Conservation (phyloP, 2,888 invertebrate genomes). For the Drosophila birchii region DNA sequence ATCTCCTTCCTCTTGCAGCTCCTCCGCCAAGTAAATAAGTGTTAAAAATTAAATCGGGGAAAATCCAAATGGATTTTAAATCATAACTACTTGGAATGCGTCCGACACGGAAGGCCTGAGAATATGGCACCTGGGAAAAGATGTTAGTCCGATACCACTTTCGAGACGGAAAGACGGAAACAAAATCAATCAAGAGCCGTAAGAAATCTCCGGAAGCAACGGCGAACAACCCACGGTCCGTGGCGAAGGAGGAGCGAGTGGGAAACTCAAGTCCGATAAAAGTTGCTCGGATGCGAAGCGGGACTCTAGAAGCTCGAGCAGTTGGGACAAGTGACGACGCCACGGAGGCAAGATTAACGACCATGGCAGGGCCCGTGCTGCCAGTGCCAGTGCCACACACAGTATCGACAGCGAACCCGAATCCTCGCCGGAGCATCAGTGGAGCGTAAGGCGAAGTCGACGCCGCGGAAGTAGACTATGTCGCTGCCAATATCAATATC, state of each 20-base stretch:
- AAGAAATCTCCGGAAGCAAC: constrained; percentile 17
- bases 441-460: constrained; percentile 13
- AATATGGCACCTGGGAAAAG: constrained; percentile 17
- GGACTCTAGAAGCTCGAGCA: background rate
- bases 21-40: background rate
- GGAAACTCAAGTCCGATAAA: constrained; percentile 4
- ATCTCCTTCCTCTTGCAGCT: background rate
- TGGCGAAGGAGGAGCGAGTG: constrained; percentile 2
- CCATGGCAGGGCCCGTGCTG: constrained; percentile 10
- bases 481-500: constrained; percentile 17
- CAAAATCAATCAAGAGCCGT: constrained; percentile 22
- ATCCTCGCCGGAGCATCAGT: constrained; percentile 1
- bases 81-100: constrained; percentile 5
- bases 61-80: constrained; percentile 1
- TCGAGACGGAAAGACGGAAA: constrained; percentile 16
- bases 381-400: constrained; percentile 4
- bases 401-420: constrained; percentile 3
- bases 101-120: constrained; percentile 6
- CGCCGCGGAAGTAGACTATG: constrained; percentile 14
- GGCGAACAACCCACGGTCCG: background rate
- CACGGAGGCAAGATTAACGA: constrained; percentile 15
- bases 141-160: constrained; percentile 9
- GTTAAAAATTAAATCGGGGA: background rate
- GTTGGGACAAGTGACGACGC: constrained; percentile 12
- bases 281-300: constrained; percentile 4